Percentiles rank a stretch among this genome's conserved stretches.
These are phyloP conservation scores for Polietes domitor DNA, from an alignment of 2,888 invertebrate species.

Conservation along the genomic window DNA sequence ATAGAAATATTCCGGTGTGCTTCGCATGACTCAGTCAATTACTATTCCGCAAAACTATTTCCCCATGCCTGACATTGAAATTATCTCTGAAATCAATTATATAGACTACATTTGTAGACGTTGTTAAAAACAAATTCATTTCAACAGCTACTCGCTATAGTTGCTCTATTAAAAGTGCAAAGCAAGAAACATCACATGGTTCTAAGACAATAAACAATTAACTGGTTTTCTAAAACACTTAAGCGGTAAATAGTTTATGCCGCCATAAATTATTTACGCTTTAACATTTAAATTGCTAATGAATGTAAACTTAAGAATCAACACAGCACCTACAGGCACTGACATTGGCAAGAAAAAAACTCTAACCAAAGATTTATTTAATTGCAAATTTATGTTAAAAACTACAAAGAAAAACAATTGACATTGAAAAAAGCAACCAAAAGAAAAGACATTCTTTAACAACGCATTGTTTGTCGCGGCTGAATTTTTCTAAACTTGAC, in stretches of 20 bases:
- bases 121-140: background rate
- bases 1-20: too few relatives aligned
- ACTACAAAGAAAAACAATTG: background rate
- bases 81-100: background rate
- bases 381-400: background rate
- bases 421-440: slow-evolving; percentile 9
- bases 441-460: background rate
- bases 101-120: background rate
- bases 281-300: slow-evolving; percentile 11
- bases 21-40: background rate
- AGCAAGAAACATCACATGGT: background rate
- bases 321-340: background rate
- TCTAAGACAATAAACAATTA: slow-evolving; percentile 1
- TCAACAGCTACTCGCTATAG: background rate
- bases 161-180: background rate
- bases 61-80: background rate
- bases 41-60: background rate
- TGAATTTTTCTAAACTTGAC: background rate
- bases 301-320: background rate
- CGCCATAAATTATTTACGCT: background rate
- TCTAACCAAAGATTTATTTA: background rate
- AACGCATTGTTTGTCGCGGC: background rate
- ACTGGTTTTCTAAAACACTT: background rate
- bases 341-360: background rate
- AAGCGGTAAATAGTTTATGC: background rate